Evolutionary conservation across 2,797 vertebrate genomes (phyloP).

Genomic region (Hyperoplus immaculatus): DNA sequence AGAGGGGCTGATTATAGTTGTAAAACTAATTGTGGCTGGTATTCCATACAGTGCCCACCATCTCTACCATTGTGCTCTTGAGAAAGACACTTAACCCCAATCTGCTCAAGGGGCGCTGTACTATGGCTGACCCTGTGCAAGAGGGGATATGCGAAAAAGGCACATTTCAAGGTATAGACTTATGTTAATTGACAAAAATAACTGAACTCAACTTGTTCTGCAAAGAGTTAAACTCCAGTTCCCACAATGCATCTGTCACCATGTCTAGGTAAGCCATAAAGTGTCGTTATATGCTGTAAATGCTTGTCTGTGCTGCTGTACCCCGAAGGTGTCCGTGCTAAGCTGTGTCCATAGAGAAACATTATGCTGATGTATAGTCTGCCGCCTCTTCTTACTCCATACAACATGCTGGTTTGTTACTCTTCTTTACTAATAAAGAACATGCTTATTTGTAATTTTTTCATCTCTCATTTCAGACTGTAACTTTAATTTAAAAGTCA

Average conservation of each 20-base stretch:
- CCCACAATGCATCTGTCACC: slow-evolving; percentile 47
- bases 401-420: slow-evolving; percentile 63
- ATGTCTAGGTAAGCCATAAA: slow-evolving; percentile 12
- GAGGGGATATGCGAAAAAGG: too few relatives aligned
- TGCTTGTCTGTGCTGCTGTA: slow-evolving; percentile 18
- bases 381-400: slow-evolving; percentile 44
- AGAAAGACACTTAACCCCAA: too few relatives aligned
- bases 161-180: too few relatives aligned
- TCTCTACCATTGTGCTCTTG: too few relatives aligned
- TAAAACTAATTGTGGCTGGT: too few relatives aligned
- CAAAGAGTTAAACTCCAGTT: slow-evolving; percentile 16
- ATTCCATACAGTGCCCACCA: too few relatives aligned
- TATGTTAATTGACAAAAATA: too few relatives aligned
- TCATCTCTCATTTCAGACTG: not conserved
- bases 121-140: too few relatives aligned
- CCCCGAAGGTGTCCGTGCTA: slow-evolving; percentile 40
- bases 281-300: slow-evolving; percentile 32
- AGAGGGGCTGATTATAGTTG: too few relatives aligned
- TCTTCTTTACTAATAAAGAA: slow-evolving; percentile 74
- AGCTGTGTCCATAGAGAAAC: slow-evolving; percentile 22
- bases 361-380: slow-evolving; percentile 31
- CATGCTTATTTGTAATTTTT: slow-evolving; percentile 58
- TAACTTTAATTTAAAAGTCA: not conserved
- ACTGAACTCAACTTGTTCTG: not conserved
- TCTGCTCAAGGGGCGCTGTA: too few relatives aligned